Percentiles rank a stretch among this genome's conserved stretches.
phyloP scores from a whole-genome alignment of 2,797 vertebrate genomes.

The Hippocampus kuda region DNA sequence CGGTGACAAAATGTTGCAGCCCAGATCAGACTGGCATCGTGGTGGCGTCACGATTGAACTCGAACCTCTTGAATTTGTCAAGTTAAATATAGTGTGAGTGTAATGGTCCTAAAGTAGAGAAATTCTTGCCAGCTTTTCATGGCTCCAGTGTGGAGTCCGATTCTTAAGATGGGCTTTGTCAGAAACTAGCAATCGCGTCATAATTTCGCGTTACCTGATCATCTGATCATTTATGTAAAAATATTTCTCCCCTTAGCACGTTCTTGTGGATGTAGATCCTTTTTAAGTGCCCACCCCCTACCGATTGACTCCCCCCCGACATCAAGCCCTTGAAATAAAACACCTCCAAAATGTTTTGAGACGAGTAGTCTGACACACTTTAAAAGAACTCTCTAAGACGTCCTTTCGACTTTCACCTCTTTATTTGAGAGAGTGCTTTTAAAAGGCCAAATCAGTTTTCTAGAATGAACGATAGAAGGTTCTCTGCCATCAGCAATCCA shows the following conservation, averaged over 20 bases:
- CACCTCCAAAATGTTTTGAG: constrained; percentile 15
- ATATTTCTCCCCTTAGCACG: constrained; percentile 21
- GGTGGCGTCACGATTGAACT: neutral
- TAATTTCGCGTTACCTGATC: neutral
- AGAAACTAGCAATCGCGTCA: neutral
- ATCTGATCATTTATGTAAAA: neutral
- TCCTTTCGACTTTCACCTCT: neutral
- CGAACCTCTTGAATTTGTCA: neutral
- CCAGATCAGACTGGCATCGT: neutral
- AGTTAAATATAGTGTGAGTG: neutral
- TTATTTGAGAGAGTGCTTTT: neutral
- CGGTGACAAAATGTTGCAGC: neutral
- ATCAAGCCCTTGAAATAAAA: constrained; percentile 25
- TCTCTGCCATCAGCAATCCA: neutral
- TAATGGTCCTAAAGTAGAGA: neutral
- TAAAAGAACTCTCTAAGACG: constrained; percentile 12
- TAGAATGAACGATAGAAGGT: neutral
- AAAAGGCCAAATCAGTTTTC: neutral
- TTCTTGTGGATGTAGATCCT: constrained; percentile 26
- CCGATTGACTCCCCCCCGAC: neutral
- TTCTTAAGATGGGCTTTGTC: neutral
- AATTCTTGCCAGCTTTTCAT: neutral
- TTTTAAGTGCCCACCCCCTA: constrained; percentile 7
- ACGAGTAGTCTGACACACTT: constrained; percentile 34
- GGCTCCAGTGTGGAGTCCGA: neutral